phyloP scores from a whole-genome alignment of 2,888 invertebrate species.

The Drosophila eohydei region DNA sequence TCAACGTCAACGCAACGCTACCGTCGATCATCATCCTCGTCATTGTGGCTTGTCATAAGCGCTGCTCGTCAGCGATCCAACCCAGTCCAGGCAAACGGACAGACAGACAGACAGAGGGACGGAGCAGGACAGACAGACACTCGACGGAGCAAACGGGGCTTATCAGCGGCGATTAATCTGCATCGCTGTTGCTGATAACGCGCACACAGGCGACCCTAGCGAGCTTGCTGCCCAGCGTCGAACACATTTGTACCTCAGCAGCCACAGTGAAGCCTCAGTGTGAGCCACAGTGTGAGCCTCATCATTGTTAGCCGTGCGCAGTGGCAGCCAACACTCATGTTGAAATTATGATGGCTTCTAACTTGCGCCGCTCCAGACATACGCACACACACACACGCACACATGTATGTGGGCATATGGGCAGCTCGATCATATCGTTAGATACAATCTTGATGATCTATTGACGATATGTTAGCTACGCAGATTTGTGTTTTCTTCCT shows the following conservation, averaged over 20 bases:
- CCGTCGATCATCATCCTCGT: constrained; percentile 73
- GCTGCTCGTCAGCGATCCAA: constrained; percentile 59
- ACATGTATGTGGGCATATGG: constrained; percentile 66
- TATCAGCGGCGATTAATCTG: constrained; percentile 82
- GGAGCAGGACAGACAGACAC: constrained; percentile 32
- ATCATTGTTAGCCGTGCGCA: constrained; percentile 71
- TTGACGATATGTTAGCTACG: constrained; percentile 45
- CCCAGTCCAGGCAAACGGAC: no score
- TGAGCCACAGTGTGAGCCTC: constrained; percentile 37
- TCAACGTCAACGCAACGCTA: constrained; percentile 70
- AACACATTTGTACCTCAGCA: constrained; percentile 56
- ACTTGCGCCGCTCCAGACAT: constrained; percentile 56
- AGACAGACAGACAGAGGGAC: constrained; percentile 16
- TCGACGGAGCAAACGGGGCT: constrained; percentile 51
- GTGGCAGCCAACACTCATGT: constrained; percentile 80
- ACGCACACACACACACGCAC: not conserved
- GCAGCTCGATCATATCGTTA: constrained; percentile 42
- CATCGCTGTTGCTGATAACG: constrained; percentile 81
- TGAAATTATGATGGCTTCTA: constrained; percentile 82
- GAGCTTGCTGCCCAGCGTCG: constrained; percentile 60
- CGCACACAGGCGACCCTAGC: constrained; percentile 64
- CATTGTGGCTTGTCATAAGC: constrained; percentile 56
- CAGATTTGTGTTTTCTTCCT: constrained; percentile 28
- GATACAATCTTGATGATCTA: constrained; percentile 63
- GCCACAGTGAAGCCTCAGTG: constrained; percentile 25